Conservation (phyloP, 2,797 vertebrate species). For the Sternotherus odoratus region DNA sequence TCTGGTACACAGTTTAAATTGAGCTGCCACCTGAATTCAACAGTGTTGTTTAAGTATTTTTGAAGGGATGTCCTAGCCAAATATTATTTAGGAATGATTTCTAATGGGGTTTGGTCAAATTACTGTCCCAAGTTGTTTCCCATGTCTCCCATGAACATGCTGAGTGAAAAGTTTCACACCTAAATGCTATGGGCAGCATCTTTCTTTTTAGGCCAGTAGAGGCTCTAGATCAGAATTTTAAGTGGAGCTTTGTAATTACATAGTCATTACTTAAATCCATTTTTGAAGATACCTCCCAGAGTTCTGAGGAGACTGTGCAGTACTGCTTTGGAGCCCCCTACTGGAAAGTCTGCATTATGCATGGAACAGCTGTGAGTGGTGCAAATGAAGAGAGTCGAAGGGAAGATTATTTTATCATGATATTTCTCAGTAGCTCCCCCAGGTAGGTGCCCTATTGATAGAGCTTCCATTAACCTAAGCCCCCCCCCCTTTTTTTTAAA, state of each 20-base stretch:
- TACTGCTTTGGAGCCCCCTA: not conserved
- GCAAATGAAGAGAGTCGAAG: not conserved
- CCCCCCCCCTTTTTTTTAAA: not conserved
- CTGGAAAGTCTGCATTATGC: not conserved
- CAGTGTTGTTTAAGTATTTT: not conserved
- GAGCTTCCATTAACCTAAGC: not conserved
- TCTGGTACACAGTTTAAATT: not conserved
- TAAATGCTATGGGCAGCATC: not conserved
- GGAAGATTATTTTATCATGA: not conserved
- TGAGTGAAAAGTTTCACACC: not conserved
- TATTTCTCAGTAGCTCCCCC: not conserved
- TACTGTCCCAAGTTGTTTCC: not conserved
- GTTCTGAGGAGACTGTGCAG: not conserved
- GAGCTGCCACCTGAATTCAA: not conserved
- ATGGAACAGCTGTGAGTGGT: not conserved
- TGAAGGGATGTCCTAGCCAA: not conserved
- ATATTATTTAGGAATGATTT: not conserved
- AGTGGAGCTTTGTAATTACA: not conserved
- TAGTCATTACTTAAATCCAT: not conserved
- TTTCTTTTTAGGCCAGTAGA: not conserved
- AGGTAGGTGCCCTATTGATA: not conserved
- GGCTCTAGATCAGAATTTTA: not conserved
- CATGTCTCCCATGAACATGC: not conserved
- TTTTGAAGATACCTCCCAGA: not conserved
- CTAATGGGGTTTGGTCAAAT: not conserved